Conservation (phyloP, 2,888 invertebrate species). For the Serrognathus titanus region DNA sequence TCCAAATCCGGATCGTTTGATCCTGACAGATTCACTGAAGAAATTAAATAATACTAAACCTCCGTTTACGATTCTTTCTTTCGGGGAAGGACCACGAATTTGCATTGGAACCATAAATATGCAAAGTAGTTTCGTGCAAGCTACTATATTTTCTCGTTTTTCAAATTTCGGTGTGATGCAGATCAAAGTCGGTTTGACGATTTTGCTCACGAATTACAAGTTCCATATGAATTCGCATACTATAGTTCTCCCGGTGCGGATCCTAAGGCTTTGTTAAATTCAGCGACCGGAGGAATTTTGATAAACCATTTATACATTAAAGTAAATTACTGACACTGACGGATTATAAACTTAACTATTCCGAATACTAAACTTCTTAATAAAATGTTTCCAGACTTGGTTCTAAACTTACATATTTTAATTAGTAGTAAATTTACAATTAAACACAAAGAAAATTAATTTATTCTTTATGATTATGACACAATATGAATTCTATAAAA, state of each 20-base stretch:
- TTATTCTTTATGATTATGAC: too few species aligned
- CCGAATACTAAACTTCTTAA: too few species aligned
- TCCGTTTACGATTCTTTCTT: constrained; percentile 53
- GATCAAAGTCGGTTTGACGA: constrained; percentile 53
- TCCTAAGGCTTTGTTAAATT: constrained; percentile 43
- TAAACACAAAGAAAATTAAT: too few species aligned
- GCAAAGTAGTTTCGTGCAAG: background rate
- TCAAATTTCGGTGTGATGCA: constrained; percentile 56
- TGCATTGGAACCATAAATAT: constrained; percentile 51
- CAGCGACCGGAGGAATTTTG: constrained; percentile 46
- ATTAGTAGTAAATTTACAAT: too few species aligned
- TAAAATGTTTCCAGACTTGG: too few species aligned
- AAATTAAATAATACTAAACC: constrained; percentile 48
- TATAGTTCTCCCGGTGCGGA: constrained; percentile 42
- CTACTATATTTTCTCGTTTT: constrained; percentile 19
- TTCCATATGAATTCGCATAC: constrained; percentile 40
- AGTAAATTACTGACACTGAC: too few species aligned
- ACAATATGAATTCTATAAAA: too few species aligned
- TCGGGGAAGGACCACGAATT: constrained; percentile 56
- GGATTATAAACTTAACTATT: too few species aligned
- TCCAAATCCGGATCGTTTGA: constrained; percentile 56
- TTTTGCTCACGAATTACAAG: constrained; percentile 46
- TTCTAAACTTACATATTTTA: too few species aligned
- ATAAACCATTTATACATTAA: constrained; percentile 24
- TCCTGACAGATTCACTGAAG: constrained; percentile 56